phyloP scores from a whole-genome alignment of 2,113 vertebrate genomes.

The Cinclus mexicanus region DNA sequence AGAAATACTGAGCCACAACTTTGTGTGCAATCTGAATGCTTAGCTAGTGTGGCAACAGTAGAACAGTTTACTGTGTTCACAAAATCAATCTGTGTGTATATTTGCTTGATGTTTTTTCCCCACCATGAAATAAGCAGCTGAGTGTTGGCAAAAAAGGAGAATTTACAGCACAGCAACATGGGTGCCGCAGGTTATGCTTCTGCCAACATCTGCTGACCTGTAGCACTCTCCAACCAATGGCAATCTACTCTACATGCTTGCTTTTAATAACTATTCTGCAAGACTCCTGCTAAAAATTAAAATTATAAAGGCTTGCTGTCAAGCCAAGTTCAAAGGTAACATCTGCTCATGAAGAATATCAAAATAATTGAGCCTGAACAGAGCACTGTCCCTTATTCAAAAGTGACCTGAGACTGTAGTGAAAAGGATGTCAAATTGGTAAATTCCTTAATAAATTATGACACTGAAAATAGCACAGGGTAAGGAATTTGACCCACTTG shows the following conservation, averaged over 20 bases:
- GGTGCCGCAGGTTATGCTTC: neutral
- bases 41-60: neutral
- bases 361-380: neutral
- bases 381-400: neutral
- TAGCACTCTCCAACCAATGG: neutral
- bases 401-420: neutral
- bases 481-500: neutral
- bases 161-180: neutral
- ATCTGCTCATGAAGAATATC: neutral
- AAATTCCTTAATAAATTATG: neutral
- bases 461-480: neutral
- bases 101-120: neutral
- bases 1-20: neutral
- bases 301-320: neutral
- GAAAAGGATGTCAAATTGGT: neutral
- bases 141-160: neutral
- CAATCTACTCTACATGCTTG: neutral
- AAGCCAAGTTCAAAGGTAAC: neutral
- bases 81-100: neutral
- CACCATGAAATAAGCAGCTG: neutral
- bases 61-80: neutral
- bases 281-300: neutral
- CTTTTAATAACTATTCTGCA: neutral
- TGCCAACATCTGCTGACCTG: neutral
- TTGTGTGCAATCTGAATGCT: neutral